These are phyloP conservation scores for Lithophane socia DNA, from an alignment of 2,888 invertebrate species.

Conservation along the genomic window DNA sequence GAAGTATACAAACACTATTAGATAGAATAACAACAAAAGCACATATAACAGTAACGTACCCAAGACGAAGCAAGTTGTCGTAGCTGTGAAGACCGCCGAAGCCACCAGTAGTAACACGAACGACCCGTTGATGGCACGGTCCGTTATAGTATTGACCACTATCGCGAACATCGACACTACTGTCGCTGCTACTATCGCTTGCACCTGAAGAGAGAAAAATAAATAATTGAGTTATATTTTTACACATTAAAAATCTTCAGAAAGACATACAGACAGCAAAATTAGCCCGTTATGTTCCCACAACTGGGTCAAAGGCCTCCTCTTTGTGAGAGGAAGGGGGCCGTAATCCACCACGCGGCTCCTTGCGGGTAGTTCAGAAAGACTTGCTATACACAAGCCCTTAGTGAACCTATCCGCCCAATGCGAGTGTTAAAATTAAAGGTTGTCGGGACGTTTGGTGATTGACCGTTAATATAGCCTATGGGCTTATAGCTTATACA, in stretches of 20 bases:
- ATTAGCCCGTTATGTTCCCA: too few species aligned
- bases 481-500: not conserved
- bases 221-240: not conserved
- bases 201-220: conserved; percentile 87
- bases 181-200: conserved; percentile 96
- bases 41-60: conserved; percentile 89
- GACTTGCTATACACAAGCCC: too few species aligned
- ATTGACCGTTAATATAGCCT: not conserved
- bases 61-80: conserved; percentile 97
- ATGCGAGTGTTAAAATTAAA: too few species aligned
- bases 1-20: not conserved
- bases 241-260: not conserved
- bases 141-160: conserved; percentile 93
- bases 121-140: conserved; percentile 92
- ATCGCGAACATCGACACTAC: conserved; percentile 96
- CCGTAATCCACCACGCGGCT: too few species aligned
- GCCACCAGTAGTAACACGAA: conserved; percentile 95
- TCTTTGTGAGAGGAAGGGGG: too few species aligned
- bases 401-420: too few species aligned
- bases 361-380: too few species aligned
- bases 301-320: too few species aligned
- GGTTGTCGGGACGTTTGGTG: not conserved
- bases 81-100: conserved; percentile 97
- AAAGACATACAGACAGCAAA: too few species aligned
- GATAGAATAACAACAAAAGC: not conserved